Conservation (phyloP, 2,797 vertebrate species). For the Sebastolobus altivelis region DNA sequence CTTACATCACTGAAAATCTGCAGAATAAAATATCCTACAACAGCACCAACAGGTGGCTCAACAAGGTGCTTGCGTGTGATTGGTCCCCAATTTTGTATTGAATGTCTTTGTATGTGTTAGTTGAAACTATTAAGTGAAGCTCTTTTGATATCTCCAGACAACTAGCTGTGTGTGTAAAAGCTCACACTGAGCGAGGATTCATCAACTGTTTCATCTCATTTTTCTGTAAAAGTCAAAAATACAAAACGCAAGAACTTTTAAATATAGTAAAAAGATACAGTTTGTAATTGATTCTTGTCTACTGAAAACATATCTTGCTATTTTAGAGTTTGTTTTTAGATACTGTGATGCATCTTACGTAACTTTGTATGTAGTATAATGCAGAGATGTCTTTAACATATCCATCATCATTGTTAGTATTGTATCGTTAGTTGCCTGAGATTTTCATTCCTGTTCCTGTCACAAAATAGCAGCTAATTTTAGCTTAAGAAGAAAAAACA, state of each 20-base stretch:
- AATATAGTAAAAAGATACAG: not conserved
- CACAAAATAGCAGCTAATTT: constrained; percentile 1
- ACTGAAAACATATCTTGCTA: not conserved
- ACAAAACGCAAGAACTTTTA: not conserved
- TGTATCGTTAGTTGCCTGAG: not conserved
- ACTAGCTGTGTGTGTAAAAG: not conserved
- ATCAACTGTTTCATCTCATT: not conserved
- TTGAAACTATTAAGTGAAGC: not conserved
- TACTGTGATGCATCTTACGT: not conserved
- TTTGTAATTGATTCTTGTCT: not conserved
- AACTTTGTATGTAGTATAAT: not conserved
- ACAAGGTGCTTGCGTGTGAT: not conserved
- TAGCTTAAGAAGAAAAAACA: not conserved
- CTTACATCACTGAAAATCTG: not conserved
- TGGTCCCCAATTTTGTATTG: not conserved
- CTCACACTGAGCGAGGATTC: not conserved
- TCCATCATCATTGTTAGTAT: not conserved
- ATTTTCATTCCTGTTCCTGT: not conserved
- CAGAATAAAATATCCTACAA: not conserved
- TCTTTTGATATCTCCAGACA: not conserved
- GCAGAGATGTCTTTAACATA: not conserved
- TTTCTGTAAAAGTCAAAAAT: not conserved
- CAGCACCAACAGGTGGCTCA: not conserved
- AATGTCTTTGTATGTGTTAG: not conserved
- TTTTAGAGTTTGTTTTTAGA: not conserved